phyloP scores from a whole-genome alignment of 2,113 vertebrate species.

The Gopherus flavomarginatus region DNA sequence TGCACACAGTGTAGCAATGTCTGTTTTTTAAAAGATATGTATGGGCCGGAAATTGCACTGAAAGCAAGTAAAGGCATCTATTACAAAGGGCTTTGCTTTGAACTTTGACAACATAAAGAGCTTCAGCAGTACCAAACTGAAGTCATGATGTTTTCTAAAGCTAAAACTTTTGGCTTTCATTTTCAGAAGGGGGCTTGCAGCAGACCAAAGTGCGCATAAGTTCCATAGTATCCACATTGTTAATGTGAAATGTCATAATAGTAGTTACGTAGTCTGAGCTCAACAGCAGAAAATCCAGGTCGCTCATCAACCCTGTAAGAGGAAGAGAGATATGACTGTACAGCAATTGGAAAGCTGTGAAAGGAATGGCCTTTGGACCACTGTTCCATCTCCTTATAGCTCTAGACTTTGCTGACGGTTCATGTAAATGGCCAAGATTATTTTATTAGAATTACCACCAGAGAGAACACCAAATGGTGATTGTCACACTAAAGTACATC shows the following conservation, averaged over 20 bases:
- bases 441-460: not conserved
- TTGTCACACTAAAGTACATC: not conserved
- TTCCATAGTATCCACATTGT: not conserved
- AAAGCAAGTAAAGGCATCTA: not conserved
- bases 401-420: not conserved
- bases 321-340: not conserved
- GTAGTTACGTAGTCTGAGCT: constrained; percentile 89
- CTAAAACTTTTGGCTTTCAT: not conserved
- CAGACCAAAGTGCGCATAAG: not conserved
- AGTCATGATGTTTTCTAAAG: not conserved
- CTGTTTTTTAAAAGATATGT: not conserved
- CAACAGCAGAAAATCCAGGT: constrained; percentile 86
- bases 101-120: not conserved
- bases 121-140: not conserved
- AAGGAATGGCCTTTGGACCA: not conserved
- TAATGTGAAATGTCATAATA: constrained; percentile 94
- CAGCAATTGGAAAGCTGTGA: not conserved
- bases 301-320: constrained; percentile 84
- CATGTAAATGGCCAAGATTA: not conserved
- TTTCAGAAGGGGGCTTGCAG: not conserved
- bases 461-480: not conserved
- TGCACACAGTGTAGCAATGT: rapidly evolving
- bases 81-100: not conserved
- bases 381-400: rapidly evolving
- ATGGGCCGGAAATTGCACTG: not conserved